Base-by-base conservation (phyloP, 2,797 vertebrate genomes). In the Nannoperca obscura region DNA sequence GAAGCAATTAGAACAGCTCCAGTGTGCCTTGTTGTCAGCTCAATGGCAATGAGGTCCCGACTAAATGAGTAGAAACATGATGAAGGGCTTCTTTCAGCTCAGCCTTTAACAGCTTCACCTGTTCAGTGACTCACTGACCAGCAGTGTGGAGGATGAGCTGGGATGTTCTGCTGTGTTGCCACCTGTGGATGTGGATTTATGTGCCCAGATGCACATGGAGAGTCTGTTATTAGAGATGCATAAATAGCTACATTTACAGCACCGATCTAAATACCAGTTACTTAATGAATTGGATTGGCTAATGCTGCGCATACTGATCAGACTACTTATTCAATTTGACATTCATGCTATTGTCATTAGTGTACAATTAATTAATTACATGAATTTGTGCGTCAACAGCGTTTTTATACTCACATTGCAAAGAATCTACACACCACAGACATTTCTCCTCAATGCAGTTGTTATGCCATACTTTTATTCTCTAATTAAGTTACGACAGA, bases 51-150 rank as follows among this genome's bases (percentile, higher is more conserved):
- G 82, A 90, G 76, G 76, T 86, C 84, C 79, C 17, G 62, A 82
- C 77, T 86, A 88, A 88, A 91, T 89, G 89, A 92, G 85, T 65
- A 71, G 62, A 87, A 85, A 82, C 83, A 81, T 70, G 80, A 92
- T 89, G 83, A 92, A 90, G 86, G 76, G 77, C 72, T 88, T 85
- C 83, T 89, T 90, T 91, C 76, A 87, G 76, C 53, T 71, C 36
- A 1, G 24, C 61, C 55, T 76, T 82, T 30, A 59, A 34, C 76
- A 57, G 61, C 46, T 52, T 76, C 64, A 22, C 32, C 40, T 40
- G 54, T 74, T 66, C 19, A 62, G 1, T 66, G 68, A 73, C 34
- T 50, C 59, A 64, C 71, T 66, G 78, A 67, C 59, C 63, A 30
- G 55, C 78, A 24, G 54, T 0, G 6, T 22, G 36, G 30, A 75